phyloP scores from a whole-genome alignment of 2,888 invertebrate species.

The Aelia acuminata region DNA sequence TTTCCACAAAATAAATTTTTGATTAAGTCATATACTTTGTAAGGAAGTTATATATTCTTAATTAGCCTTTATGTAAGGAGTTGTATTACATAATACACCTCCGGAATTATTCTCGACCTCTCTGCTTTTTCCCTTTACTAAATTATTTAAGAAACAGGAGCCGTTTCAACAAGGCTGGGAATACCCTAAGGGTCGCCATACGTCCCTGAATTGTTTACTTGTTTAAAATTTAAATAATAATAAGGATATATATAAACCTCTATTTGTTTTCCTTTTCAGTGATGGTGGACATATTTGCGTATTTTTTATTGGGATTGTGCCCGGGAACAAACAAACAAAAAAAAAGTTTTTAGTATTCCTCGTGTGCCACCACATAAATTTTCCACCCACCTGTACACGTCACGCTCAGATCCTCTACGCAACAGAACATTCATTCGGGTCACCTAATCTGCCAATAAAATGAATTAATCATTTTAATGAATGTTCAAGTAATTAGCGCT shows the following conservation, averaged over 20 bases:
- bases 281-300: background rate
- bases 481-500: background rate
- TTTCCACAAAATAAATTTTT: too few relatives aligned
- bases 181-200: too few relatives aligned
- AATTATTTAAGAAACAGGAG: too few relatives aligned
- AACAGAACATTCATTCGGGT: background rate
- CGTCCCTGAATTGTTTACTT: too few relatives aligned
- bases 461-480: background rate
- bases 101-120: too few relatives aligned
- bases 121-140: too few relatives aligned
- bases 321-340: background rate
- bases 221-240: background rate
- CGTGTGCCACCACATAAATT: background rate
- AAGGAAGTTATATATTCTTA: too few relatives aligned
- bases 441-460: background rate
- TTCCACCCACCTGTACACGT: background rate
- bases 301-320: background rate
- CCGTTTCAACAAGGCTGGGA: too few relatives aligned
- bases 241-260: background rate
- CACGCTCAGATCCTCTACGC: background rate
- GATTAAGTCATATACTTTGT: too few relatives aligned
- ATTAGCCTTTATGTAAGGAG: too few relatives aligned
- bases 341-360: background rate
- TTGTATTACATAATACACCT: too few relatives aligned
- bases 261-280: background rate